Percentiles rank a stretch among this genome's conserved stretches.
Conservation (phyloP, 2,113 vertebrate genomes). For the Antechinus flavipes region DNA sequence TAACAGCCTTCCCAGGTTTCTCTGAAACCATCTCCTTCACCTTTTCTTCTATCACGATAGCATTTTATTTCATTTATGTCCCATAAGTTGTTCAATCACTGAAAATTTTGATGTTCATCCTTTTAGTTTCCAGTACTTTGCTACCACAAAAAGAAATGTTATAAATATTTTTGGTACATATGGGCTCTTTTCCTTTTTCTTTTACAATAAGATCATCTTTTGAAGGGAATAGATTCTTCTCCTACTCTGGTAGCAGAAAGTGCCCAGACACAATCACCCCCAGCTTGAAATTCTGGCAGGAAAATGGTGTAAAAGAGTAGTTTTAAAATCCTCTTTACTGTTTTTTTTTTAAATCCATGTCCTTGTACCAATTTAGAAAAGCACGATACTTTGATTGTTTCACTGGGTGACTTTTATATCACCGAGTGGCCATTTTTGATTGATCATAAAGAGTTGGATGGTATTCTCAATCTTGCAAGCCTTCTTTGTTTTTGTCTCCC, state of each 20-base stretch:
- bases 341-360: slow-evolving; percentile 3
- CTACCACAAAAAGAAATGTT: neutral
- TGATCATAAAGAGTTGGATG: neutral
- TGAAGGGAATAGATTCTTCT: neutral
- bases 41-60: neutral
- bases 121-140: neutral
- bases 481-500: neutral
- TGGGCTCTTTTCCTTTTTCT: neutral
- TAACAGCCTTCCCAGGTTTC: neutral
- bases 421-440: neutral
- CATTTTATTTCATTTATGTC: neutral
- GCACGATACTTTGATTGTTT: slow-evolving; percentile 21
- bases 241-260: neutral
- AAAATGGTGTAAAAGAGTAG: neutral
- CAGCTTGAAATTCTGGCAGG: slow-evolving; percentile 3
- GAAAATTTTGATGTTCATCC: neutral
- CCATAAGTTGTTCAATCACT: neutral
- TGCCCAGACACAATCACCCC: neutral
- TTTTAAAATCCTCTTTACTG: slow-evolving; percentile 33
- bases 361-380: slow-evolving; percentile 31
- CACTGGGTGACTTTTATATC: neutral
- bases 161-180: neutral
- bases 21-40: neutral
- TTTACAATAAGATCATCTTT: neutral
- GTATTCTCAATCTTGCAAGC: neutral